Conservation (phyloP, 2,888 invertebrate species). For the Drosophila antonietae region DNA sequence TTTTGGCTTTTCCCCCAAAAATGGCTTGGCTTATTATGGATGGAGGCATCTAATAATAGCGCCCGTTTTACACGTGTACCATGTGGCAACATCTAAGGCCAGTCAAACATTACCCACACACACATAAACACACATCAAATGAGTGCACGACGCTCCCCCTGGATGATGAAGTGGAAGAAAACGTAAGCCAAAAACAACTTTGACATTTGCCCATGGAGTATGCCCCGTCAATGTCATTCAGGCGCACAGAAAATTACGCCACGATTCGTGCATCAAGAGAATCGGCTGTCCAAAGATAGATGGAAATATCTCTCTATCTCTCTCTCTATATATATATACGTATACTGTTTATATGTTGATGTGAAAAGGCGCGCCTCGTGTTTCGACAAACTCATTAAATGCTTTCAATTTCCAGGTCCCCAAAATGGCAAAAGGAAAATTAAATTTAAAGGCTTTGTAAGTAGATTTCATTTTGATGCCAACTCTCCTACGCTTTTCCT, state of each 20-base stretch:
- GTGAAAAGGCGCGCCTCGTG: conserved; percentile 36
- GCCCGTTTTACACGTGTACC: conserved; percentile 30
- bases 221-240: conserved; percentile 57
- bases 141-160: neutral
- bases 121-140: conserved; percentile 9
- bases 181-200: conserved; percentile 25
- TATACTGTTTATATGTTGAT: neutral
- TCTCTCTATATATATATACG: neutral
- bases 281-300: conserved; percentile 43
- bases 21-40: neutral
- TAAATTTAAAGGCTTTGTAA: conserved; percentile 77
- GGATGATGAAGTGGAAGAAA: neutral
- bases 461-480: conserved; percentile 62
- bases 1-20: conserved; percentile 3
- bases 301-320: conserved; percentile 1
- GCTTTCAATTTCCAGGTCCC: conserved; percentile 59
- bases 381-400: conserved; percentile 73
- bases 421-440: conserved; percentile 56
- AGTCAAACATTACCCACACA: conserved; percentile 11
- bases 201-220: conserved; percentile 72
- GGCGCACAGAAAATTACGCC: conserved; percentile 54
- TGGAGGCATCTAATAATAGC: conserved; percentile 49
- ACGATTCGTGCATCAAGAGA: conserved; percentile 42
- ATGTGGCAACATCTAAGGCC: conserved; percentile 56
- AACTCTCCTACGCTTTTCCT: conserved; percentile 19